Evolutionary conservation across 2,113 vertebrate species (phyloP), one percentile per base, ranked within the genome.

Genomic region (Columba janthina): DNA sequence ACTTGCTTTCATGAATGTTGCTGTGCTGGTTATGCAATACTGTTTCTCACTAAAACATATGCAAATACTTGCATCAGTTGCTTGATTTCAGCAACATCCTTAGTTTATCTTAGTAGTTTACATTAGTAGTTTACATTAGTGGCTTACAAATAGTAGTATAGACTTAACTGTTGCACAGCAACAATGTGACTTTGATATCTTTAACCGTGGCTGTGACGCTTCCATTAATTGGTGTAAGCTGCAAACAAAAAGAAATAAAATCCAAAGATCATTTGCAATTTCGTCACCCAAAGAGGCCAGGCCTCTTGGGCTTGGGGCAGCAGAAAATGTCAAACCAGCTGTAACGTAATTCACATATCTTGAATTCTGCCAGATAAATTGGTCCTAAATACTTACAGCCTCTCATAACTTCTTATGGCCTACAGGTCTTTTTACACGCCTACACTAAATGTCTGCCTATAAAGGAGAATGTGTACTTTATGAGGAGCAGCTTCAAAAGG

Each of bases 11-110:
- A 4, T 60, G 26, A 28, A 12, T 12, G 60, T 66, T 89, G 86
- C 60, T 32, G 62, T 80, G 51, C 71, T 83, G 64, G 44, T 77
- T 86, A 28, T 62, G 42, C 69, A 84, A 2, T 73, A 21, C n/a
- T 29, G 36, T 76, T 90, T 88, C 83, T 93, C 56, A 48, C 38
- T 53, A 44, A 89, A 46, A 15, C 46, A 22, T 53, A 85, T 80
- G 67, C 65, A 94, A 94, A 77, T 88, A 70, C 19, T 94, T 71
- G 56, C 51, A 81, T 80, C 67, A 80, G 5, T 69, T 88, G 20
- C 56, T 93, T 88, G 70, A 75, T 92, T 93, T 77, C 79, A 93
- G 66, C 78, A 83, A 48, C 71, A 83, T 10, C 88, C 58, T 70
- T 44, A 57, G n/a, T 36, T 38, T 94, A 11, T 80, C 38, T 71